Evolutionary conservation across 2,113 vertebrate species (phyloP), one percentile per base, ranked within the genome.

Genomic region (Rhinopomastus cyanomelas): DNA sequence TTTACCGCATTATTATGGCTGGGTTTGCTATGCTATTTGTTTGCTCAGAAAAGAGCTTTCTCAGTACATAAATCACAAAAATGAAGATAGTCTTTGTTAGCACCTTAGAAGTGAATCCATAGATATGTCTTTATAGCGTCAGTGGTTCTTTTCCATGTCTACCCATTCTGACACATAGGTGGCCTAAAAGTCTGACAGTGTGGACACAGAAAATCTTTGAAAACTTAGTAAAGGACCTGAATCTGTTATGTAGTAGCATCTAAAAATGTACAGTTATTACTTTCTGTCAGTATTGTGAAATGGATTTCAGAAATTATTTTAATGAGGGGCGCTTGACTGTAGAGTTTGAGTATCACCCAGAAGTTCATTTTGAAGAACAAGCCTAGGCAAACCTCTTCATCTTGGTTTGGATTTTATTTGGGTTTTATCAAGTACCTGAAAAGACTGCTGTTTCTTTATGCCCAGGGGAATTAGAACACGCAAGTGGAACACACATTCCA

Each of bases 401-500:
- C 39, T 76, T 62, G 16, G 5, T 73, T 93, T 89, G 19, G 65
- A 16, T 65, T 89, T 87, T 61, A 16, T 86, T 49, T 65, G 18
- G 36, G n/a, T 25, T 48, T 93, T 89, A 84, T 85, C 51, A 79
- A 61, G n/a, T 39, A 52, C 22, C 32, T 81, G 14, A 88, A 88
- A 53, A 65, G 29, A 88, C 57, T 87, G 12, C 65, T 79, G 14
- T 37, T 76, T 16, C 11, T 84, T 16, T 65, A 18, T 37, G 26
- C 49, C 22, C 2, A 4, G 20, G 12, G 39, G 20, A 90, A n/a
- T 11, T 49, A 67, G 23, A 71, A 66, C 20, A 89, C 57, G 36
- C 91, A 65, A 52, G 16, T 51, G 57, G 79, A 90, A 85, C 17
- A 49, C 39, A 61, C 0, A 0, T 75, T 89, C 30, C 53, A 1